phyloP scores from a whole-genome alignment of 2,888 invertebrate genomes.

The Lacanobia wlatinum region DNA sequence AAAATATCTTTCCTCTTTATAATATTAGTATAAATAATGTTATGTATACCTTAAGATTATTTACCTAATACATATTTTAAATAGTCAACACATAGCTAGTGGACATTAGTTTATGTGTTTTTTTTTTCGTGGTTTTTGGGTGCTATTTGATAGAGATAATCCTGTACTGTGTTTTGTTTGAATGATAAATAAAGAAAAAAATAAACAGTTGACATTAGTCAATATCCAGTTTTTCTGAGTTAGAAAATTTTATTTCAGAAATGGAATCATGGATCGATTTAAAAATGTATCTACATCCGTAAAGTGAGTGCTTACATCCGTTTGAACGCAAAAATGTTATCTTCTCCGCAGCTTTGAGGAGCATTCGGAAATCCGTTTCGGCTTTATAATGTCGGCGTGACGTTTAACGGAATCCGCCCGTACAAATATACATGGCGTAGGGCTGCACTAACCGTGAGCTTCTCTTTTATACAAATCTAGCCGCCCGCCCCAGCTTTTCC shows the following conservation, averaged over 20 bases:
- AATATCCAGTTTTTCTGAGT: not conserved
- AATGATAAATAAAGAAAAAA: too few species aligned
- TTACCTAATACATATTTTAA: too few species aligned
- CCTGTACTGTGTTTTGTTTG: too few species aligned
- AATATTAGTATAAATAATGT: too few species aligned
- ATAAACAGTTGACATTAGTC: not conserved
- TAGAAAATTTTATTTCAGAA: not conserved
- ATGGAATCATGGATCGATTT: slow-evolving; percentile 30
- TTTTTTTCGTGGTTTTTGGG: too few species aligned
- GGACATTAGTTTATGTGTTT: too few species aligned
- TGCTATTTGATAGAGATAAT: too few species aligned
- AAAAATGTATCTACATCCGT: slow-evolving; percentile 61
- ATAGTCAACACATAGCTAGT: too few species aligned
- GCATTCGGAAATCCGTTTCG: slow-evolving; percentile 80
- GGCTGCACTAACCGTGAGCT: slow-evolving; percentile 62
- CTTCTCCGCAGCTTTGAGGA: slow-evolving; percentile 70
- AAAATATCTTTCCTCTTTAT: too few species aligned
- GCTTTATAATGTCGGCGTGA: slow-evolving; percentile 77
- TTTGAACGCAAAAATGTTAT: slow-evolving; percentile 71
- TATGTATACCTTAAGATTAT: too few species aligned
- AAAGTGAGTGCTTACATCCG: slow-evolving; percentile 51
- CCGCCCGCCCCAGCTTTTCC: too few species aligned
- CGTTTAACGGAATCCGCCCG: slow-evolving; percentile 69
- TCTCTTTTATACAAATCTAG: not conserved
- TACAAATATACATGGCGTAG: slow-evolving; percentile 70